phyloP scores from a whole-genome alignment of 2,888 invertebrate species.

The Hypomecis punctinalis region DNA sequence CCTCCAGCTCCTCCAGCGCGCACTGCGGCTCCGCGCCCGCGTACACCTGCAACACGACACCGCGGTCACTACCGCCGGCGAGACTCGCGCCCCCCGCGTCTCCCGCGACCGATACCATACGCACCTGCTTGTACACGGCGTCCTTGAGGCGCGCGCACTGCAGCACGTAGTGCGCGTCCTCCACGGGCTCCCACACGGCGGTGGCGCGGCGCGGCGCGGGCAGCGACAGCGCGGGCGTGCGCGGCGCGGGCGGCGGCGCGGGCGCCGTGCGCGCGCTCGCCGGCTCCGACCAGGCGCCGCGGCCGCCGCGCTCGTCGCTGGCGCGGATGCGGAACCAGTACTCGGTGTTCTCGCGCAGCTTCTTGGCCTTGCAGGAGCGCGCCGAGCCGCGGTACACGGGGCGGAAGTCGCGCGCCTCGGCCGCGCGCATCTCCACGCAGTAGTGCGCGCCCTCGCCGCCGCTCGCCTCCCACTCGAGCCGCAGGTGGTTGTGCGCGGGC shows the following conservation, averaged over 20 bases:
- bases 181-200: conserved; percentile 78
- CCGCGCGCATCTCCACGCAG: conserved; percentile 92
- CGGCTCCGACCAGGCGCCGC: conserved; percentile 90
- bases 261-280: conserved; percentile 89
- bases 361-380: conserved; percentile 92
- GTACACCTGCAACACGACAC: conserved; percentile 83
- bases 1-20: conserved; percentile 88
- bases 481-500: conserved; percentile 90
- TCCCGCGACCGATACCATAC: background rate
- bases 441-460: conserved; percentile 90
- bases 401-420: conserved; percentile 87
- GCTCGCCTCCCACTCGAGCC: conserved; percentile 92
- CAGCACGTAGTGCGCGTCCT: conserved; percentile 90
- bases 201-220: conserved; percentile 68
- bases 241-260: conserved; percentile 92
- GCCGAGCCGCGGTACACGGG: conserved; percentile 91
- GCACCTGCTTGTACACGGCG: conserved; percentile 68
- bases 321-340: conserved; percentile 95
- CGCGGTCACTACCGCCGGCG: background rate
- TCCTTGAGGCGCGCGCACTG: conserved; percentile 84
- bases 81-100: background rate
- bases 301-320: conserved; percentile 92
- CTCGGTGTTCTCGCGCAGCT: conserved; percentile 91
- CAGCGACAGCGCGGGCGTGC: conserved; percentile 87
- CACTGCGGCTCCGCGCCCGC: conserved; percentile 87